Evolutionary conservation across 53 echinoderm and acorn worm species (phyloP), one percentile per base, ranked within the genome.

Genomic region (Temnopleurus reevesii): DNA sequence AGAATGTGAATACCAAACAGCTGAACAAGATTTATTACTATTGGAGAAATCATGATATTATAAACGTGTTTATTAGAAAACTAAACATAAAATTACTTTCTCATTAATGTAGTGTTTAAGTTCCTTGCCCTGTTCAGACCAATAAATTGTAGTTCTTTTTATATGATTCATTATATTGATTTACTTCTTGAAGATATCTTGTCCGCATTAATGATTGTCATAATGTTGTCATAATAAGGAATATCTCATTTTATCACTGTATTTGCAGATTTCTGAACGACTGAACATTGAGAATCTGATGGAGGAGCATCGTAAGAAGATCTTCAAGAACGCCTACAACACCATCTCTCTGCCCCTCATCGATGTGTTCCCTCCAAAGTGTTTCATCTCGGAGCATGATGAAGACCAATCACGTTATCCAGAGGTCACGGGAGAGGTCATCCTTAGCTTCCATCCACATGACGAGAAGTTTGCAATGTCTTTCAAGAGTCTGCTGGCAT

Each of bases 381-480:
- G 71, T 53, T 87, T 87, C 60, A 60, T 85, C 66, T 87, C 88
- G 0, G 66, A 65, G 9, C 49, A 66, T 5, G 88, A 87, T 3
- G 23, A 38, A 66, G 49, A 47, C 17, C 27, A 61, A 41, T 23
- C 53, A 8, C 29, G 30, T 12, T 87, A 87, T 53, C 65, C n/a
- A 0, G 71, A 71, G 8, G 12, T 87, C 29, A 53, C 12, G 3
- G 81, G 90, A 0, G 92, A 92, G 60, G 57, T 92, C 46, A 81
- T 92, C 43, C 76, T 92, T 44, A 90, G 90, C 76, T 92, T 83
- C 55, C 90, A 90, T 19, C 47, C 90, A 8, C 77, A 90, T 8
- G 92, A 92, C 31, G 58, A 58, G 53, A 92, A 77, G 63, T 92
- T 84, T 77, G 90, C 92, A 0, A 36, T 53, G 0, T 76, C 45